A percentile compares a stretch with the other conserved stretches of the same genome.
Conservation (phyloP, 2,113 vertebrate species). For the Heptranchias perlo region DNA sequence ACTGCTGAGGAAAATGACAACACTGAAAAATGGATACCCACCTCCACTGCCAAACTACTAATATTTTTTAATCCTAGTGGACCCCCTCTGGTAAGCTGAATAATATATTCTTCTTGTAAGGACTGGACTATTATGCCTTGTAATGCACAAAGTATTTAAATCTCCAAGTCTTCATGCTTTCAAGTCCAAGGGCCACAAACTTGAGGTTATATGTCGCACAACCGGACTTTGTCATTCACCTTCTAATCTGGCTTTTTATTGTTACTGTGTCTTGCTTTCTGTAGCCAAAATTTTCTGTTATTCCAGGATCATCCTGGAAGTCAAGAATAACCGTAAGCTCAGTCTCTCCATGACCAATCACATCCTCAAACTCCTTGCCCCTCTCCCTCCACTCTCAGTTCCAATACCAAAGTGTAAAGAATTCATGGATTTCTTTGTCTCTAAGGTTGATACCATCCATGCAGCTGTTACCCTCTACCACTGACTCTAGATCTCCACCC, state of each 20-base stretch:
- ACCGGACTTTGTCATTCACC: not conserved
- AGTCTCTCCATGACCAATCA: not conserved
- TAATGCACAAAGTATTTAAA: not conserved
- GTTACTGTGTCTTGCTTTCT: not conserved
- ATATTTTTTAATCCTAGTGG: too few species aligned
- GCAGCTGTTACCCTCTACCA: not conserved
- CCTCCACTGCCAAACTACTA: too few species aligned
- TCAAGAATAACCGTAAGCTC: not conserved
- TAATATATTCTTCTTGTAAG: not conserved
- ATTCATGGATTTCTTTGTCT: not conserved
- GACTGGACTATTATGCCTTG: not conserved
- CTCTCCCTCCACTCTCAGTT: not conserved
- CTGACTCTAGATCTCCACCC: not conserved
- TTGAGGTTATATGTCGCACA: not conserved
- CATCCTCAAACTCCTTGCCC: not conserved
- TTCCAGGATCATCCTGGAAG: not conserved
- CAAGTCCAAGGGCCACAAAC: not conserved
- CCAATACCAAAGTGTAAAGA: not conserved
- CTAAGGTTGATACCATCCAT: not conserved
- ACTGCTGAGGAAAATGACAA: not conserved
- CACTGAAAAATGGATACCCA: not conserved
- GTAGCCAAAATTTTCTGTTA: not conserved
- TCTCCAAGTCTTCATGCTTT: not conserved
- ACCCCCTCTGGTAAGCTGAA: not conserved
- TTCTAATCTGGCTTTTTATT: not conserved